Evolutionary conservation across 2,797 vertebrate genomes (phyloP).

Genomic region (Macrochelys suwanniensis): DNA sequence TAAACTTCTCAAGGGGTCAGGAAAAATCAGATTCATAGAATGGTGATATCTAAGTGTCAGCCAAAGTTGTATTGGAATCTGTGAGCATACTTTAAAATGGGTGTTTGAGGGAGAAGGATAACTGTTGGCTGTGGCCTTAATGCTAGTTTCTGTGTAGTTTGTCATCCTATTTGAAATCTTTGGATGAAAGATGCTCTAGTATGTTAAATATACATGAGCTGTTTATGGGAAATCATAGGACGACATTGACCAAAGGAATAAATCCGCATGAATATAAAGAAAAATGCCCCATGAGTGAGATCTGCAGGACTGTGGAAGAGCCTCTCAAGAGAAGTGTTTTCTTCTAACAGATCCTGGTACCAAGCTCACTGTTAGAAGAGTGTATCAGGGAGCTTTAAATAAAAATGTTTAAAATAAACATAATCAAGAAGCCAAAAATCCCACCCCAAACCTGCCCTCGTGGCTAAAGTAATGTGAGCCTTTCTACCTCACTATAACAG

Average conservation of each 20-base stretch:
- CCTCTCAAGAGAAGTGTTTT: background rate
- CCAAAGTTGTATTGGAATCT: background rate
- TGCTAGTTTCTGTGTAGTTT: background rate
- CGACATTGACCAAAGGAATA: background rate
- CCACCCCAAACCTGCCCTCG: background rate
- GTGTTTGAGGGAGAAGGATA: background rate
- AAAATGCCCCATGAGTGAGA: background rate
- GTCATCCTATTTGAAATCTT: background rate
- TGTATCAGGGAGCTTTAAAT: background rate
- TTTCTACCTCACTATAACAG: background rate
- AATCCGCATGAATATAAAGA: background rate
- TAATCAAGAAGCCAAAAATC: background rate
- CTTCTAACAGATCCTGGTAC: background rate
- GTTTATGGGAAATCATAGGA: background rate
- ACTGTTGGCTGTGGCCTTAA: background rate
- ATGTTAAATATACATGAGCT: background rate
- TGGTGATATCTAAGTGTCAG: background rate
- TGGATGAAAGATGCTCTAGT: background rate
- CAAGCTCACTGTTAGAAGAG: background rate
- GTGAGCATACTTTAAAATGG: background rate
- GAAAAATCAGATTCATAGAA: background rate
- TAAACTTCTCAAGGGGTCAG: background rate
- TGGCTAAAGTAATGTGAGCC: background rate
- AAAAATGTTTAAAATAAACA: background rate
- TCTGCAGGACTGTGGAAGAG: background rate